Evolutionary conservation across 2,113 vertebrate genomes (phyloP), one percentile per base, ranked within the genome.

Genomic region (Neofelis nebulosa): DNA sequence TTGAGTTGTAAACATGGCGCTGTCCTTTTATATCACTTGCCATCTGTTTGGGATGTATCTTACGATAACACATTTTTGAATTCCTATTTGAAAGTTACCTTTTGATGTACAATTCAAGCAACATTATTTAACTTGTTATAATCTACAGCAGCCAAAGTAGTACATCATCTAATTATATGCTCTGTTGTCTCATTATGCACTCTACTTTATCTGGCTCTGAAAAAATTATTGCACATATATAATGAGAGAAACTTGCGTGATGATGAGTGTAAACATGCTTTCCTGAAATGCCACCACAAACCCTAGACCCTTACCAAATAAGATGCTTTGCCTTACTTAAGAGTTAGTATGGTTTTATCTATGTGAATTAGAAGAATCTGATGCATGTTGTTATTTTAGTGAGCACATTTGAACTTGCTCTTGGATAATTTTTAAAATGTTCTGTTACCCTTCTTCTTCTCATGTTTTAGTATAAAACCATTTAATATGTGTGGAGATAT

Each of bases 351-450:
- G 68, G 81, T 91, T 95, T 90, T 69, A 50, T 66, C 48, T 90
- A 3, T 84, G 25, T 93, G 63, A 96, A 76, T 95, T 65, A 94
- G 65, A 27, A 81, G 74, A 97, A 57, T 81, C 29, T 95, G 74
- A 48, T 93, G n/a, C 19, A 25, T 21, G 57, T 89, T 92, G n/a
- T 21, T 92, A 81, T 78, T 89, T 96, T 89, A 95, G 63, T 93
- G 33, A 78, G 36, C 61, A 94, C 10, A 83, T 96, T 89, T 97
- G 25, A 96, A 94, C 66, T 96, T 97, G 85, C 21, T 45, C 18
- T 73, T 95, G 81, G 73, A 45, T 84, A 33, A 29, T 88, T 95
- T 97, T 88, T 52, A 14, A 65, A 85, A 79, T 69, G 8, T 80
- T 69, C n/a, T 94, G 13, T 68, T 91, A 74, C 0, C 45, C 7